phyloP scores from a whole-genome alignment of 2,888 invertebrate species.

The Camponotus fellah region DNA sequence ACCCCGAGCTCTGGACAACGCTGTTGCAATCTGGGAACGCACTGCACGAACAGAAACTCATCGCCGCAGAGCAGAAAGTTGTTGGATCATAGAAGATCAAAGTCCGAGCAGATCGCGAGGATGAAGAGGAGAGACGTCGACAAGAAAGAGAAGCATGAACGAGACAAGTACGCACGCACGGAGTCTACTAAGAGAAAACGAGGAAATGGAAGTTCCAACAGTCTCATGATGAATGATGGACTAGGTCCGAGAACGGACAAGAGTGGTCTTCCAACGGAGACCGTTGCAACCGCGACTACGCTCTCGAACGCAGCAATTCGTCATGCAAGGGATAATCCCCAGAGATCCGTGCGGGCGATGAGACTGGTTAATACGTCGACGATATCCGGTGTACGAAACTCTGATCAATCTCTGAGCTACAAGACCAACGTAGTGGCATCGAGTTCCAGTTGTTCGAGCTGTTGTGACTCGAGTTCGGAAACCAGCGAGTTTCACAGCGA shows the following conservation, averaged over 20 bases:
- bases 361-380: constrained; percentile 66
- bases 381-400: constrained; percentile 59
- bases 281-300: constrained; percentile 33
- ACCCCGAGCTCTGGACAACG: constrained; percentile 65
- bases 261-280: constrained; percentile 79
- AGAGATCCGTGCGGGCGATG: constrained; percentile 50
- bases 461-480: constrained; percentile 86
- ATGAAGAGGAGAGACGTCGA: constrained; percentile 77
- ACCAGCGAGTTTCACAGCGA: constrained; percentile 92
- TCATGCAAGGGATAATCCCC: constrained; percentile 59
- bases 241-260: constrained; percentile 84
- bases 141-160: constrained; percentile 68
- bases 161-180: constrained; percentile 57
- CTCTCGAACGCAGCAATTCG: constrained; percentile 36
- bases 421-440: constrained; percentile 74
- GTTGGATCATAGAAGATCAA: constrained; percentile 81
- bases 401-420: constrained; percentile 62
- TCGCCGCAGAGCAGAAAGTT: constrained; percentile 81
- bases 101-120: constrained; percentile 81
- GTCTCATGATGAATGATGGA: constrained; percentile 81
- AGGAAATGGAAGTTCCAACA: constrained; percentile 61
- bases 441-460: constrained; percentile 85
- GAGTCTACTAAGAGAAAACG: constrained; percentile 68
- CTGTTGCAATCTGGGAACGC: constrained; percentile 43
- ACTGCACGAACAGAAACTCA: constrained; percentile 63